Evolutionary conservation across 2,888 invertebrate genomes (phyloP), one percentile per base, ranked within the genome.

Genomic region (Gymnosoma rotundatum): DNA sequence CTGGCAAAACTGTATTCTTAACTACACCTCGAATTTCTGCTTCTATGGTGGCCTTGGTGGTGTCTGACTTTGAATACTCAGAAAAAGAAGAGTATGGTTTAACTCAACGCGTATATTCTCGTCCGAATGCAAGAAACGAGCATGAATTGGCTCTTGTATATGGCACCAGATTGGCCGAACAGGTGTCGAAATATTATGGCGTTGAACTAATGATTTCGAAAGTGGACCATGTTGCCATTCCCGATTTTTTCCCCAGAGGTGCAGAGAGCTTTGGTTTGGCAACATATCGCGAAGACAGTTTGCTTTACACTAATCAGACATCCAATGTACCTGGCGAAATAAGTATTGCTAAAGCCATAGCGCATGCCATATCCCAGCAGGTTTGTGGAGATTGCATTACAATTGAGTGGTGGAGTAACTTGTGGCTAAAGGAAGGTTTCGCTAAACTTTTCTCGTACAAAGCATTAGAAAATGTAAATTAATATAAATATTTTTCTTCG

Each of bases 211-310:
- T 95, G 0, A 89, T 97, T 21, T 94, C 95, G 0, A 97, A 98
- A 92, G 94, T 97, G 88, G 98, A 98, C 90, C 96, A 98, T 95
- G 95, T 96, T 1, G 97, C 97, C 0, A 94, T 98, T 10, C 96
- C 97, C 0, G 96, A 97, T 88, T 97, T 97, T 89, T 9, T 10
- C 9, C 94, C 5, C n/a, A 16, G 2, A 9, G 61, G 16, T 0
- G 98, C 98, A 97, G 98, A 98, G 90, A 98, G 98, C 90, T 98
- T 98, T 97, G 98, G 98, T 10, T 92, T 98, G 56, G 95, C 97
- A 38, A 96, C 96, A 3, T 92, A 92, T 72, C 90, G 91, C 1
- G 92, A 92, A 86, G 89, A 89, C 69, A 90, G 89, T 79, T 7
- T 92, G 66, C 79, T 91, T 9, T 91, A 89, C 75, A 90, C 90